Base-by-base conservation (phyloP, 2,888 invertebrate species). In the Pemphredon lugubris region DNA sequence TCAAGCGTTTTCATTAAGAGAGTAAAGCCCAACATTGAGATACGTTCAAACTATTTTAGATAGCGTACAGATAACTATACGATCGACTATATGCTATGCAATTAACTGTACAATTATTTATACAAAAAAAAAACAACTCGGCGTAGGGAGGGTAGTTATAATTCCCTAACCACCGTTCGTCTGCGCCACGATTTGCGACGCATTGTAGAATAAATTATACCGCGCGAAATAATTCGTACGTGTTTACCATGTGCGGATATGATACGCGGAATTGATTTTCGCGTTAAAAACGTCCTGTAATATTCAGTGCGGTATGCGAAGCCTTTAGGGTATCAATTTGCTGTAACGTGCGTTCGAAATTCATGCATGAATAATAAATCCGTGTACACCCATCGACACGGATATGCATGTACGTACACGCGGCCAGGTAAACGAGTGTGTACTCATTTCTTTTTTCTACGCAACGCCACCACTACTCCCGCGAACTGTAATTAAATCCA, bases 281-380 rank as follows among this genome's bases (percentile, higher is more conserved):
- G 30, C 40, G 66, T 70, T 73, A 64, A 67, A 67, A 77, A 67
- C 74, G 50, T 34, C 45, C 54, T 57, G 63, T 58, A 72, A 78
- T 72, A 66, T 63, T 68, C 59, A 40, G 47, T 32, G 37, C 32
- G 53, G 40, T 44, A 37, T 58, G 61, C 63, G 61, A 58, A 63
- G 59, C 60, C 75, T 73, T 73, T 61, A 64, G 79, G 79, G 44
- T 57, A 71, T 39, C 73, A 68, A 79, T 79, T 75, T 75, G 53
- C 61, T 55, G 59, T 72, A 70, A 72, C 68, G 75, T 50, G 73
- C 65, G 76, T 75, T 68, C 68, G 76, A 47, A 75, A 78, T 78
- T 75, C 77, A 78, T 75, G 73, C 76, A 79, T 79, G 78, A 79
- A 76, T 79, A 79, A 79, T 79, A 79, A 73, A 79, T 76, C 48